Conservation (phyloP, 2,113 vertebrate species). For the Pachyramphus minor region DNA sequence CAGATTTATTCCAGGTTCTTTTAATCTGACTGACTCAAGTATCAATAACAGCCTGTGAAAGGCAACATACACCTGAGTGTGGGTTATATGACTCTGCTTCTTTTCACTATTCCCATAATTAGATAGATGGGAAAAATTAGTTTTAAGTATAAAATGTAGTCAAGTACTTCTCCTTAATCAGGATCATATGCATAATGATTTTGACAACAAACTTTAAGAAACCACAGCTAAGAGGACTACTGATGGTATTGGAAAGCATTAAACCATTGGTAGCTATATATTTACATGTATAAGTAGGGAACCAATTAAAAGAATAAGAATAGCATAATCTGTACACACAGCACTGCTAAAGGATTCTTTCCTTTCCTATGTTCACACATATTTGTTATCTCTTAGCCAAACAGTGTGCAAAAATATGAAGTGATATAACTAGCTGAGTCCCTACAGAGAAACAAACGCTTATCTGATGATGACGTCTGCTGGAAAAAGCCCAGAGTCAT, state of each 20-base stretch:
- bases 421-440: background rate
- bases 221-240: background rate
- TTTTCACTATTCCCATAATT: background rate
- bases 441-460: background rate
- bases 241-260: background rate
- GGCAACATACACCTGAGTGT: background rate
- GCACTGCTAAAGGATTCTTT: background rate
- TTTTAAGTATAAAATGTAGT: background rate
- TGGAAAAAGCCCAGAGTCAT: background rate
- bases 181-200: background rate
- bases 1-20: background rate
- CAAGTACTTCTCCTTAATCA: background rate
- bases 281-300: background rate
- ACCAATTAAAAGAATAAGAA: background rate
- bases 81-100: background rate
- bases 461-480: constrained; percentile 24
- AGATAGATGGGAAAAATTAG: background rate
- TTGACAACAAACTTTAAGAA: background rate
- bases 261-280: background rate
- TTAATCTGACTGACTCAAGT: background rate
- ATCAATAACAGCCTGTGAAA: background rate
- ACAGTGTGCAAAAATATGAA: constrained; percentile 12
- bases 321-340: background rate
- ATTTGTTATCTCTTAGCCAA: constrained; percentile 1
- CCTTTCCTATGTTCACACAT: background rate